Percentiles rank a stretch among this genome's conserved stretches.
Conservation (phyloP, 2,888 invertebrate species). For the Aelia acuminata region DNA sequence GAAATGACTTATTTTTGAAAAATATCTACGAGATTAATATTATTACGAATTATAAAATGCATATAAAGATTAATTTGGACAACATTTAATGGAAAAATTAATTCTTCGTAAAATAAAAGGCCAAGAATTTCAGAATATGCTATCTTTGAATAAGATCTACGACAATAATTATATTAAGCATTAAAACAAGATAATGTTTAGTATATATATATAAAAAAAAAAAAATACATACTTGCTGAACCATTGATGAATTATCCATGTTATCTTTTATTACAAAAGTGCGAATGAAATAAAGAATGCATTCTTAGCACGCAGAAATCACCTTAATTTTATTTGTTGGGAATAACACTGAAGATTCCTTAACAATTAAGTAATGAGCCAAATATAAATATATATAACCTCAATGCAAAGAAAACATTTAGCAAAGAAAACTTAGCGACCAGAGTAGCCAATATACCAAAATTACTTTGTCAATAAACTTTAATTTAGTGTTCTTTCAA, state of each 20-base stretch:
- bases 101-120: too few species aligned
- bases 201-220: background rate
- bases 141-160: too few species aligned
- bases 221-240: constrained; percentile 11
- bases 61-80: too few species aligned
- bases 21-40: too few species aligned
- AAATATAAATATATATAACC: background rate
- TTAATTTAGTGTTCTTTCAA: too few species aligned
- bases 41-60: too few species aligned
- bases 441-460: background rate
- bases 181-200: too few species aligned
- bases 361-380: background rate
- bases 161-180: too few species aligned
- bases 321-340: background rate
- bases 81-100: too few species aligned
- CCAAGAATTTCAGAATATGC: too few species aligned
- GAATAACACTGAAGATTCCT: background rate
- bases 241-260: constrained; percentile 18
- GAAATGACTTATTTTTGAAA: too few species aligned
- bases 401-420: too few species aligned
- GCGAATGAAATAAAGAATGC: background rate
- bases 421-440: background rate
- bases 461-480: background rate
- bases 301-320: background rate
- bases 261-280: background rate